Evolutionary conservation across 2,797 vertebrate species (phyloP).

Genomic region (Ambastaia sidthimunki): DNA sequence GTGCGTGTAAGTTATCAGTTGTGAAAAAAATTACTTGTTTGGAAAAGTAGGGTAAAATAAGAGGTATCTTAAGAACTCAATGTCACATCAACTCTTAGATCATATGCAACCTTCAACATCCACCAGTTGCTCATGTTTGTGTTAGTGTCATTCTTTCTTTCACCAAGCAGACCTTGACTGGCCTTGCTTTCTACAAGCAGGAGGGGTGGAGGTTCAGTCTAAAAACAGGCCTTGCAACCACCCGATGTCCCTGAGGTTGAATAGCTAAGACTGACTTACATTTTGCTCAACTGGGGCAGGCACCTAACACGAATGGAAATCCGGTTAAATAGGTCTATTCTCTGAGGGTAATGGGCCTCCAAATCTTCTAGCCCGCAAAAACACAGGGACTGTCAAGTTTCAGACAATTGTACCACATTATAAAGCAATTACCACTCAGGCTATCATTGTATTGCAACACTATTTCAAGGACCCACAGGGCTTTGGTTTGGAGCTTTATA

Average conservation of each 20-base stretch:
- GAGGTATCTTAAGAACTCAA: background rate
- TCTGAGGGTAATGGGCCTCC: background rate
- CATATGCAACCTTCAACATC: slow-evolving; percentile 29
- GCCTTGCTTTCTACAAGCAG: slow-evolving; percentile 40
- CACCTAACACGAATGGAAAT: background rate
- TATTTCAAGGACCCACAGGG: slow-evolving; percentile 72
- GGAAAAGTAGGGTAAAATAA: background rate
- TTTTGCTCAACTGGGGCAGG: background rate
- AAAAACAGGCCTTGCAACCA: slow-evolving; percentile 39
- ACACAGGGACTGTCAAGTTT: slow-evolving; percentile 35
- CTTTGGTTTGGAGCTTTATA: slow-evolving; percentile 67
- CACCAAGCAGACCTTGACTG: slow-evolving; percentile 65
- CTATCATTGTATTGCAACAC: slow-evolving; percentile 75
- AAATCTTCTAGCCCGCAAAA: slow-evolving; percentile 6
- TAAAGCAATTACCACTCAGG: slow-evolving; percentile 72
- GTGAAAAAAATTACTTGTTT: too few species aligned
- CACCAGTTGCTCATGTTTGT: slow-evolving; percentile 72
- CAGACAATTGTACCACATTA: slow-evolving; percentile 57
- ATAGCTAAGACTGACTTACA: slow-evolving; percentile 13
- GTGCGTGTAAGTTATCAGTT: background rate
- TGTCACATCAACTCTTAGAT: slow-evolving; percentile 9
- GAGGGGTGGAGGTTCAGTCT: slow-evolving; percentile 13
- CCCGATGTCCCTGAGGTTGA: slow-evolving; percentile 12
- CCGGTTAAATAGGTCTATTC: background rate
- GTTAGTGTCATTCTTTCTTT: slow-evolving; percentile 48